phyloP scores from a whole-genome alignment of 2,888 invertebrate genomes.

The Megaustenia siamemsis region DNA sequence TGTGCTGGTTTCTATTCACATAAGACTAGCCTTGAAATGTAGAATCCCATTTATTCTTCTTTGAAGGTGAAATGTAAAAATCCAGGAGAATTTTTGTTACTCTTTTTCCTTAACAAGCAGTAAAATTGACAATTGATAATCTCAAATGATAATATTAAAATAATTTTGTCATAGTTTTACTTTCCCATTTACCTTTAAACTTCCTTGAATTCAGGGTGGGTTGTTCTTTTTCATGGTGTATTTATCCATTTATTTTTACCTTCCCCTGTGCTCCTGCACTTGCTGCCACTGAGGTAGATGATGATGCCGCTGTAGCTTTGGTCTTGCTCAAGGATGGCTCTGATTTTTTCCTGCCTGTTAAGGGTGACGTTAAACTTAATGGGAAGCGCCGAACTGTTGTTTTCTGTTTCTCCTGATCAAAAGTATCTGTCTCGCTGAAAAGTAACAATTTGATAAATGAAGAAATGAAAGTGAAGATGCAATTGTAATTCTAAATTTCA shows the following conservation, averaged over 20 bases:
- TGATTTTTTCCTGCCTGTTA: conserved; percentile 63
- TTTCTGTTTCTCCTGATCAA: conserved; percentile 80
- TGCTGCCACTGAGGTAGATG: conserved; percentile 11
- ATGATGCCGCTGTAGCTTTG: conserved; percentile 25
- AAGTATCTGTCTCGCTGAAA: conserved; percentile 29
- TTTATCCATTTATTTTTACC: conserved; percentile 40
- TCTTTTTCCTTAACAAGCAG: not conserved
- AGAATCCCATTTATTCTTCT: no score
- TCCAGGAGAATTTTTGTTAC: not conserved
- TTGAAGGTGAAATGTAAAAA: no score
- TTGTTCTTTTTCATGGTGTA: not conserved
- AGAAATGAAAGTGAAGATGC: no score
- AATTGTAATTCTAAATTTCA: no score
- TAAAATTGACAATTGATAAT: not conserved
- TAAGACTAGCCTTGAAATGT: not conserved
- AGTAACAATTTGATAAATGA: no score
- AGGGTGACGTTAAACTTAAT: conserved; percentile 66
- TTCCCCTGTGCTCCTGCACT: conserved; percentile 31
- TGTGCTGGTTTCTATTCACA: not conserved
- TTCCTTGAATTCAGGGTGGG: conserved; percentile 3
- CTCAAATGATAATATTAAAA: not conserved
- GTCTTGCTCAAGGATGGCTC: conserved; percentile 45
- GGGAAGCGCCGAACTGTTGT: conserved; percentile 62
- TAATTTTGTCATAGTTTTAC: not conserved
- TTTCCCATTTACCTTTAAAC: conserved; percentile 28